Evolutionary conservation across 2,888 invertebrate species (phyloP).

Genomic region (Dysmachus trigonus): DNA sequence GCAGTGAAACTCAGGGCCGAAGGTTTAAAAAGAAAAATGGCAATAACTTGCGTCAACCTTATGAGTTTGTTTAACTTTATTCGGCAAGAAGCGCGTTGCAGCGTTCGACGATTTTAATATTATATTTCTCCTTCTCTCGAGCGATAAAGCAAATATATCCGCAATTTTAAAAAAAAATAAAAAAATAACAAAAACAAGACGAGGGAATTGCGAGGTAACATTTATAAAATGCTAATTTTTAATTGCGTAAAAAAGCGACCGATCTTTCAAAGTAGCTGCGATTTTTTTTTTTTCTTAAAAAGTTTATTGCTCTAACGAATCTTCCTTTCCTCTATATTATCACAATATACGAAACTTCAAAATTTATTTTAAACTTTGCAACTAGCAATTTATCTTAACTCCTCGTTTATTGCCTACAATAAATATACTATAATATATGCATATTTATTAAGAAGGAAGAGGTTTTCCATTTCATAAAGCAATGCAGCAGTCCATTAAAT

Average conservation of each 20-base stretch:
- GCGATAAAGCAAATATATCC: background rate
- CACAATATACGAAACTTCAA: too few relatives aligned
- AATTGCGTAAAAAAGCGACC: background rate
- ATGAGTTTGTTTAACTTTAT: slow-evolving; percentile 7
- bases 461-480: background rate
- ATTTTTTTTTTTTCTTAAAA: background rate
- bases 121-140: background rate
- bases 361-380: background rate
- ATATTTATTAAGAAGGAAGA: background rate
- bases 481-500: background rate
- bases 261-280: background rate
- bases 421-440: background rate
- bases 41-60: slow-evolving; percentile 17
- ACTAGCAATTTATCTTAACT: background rate
- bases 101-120: background rate
- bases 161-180: background rate
- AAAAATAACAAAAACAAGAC: too few relatives aligned
- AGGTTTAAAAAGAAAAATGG: background rate
- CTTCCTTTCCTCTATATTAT: background rate
- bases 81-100: background rate
- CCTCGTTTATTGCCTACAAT: background rate
- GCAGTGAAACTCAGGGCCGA: slow-evolving; percentile 7
- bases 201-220: background rate
- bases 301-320: background rate
- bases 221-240: background rate